Conservation (phyloP, 1,140 invertebrate species). For the Calliopsis andreniformis region DNA sequence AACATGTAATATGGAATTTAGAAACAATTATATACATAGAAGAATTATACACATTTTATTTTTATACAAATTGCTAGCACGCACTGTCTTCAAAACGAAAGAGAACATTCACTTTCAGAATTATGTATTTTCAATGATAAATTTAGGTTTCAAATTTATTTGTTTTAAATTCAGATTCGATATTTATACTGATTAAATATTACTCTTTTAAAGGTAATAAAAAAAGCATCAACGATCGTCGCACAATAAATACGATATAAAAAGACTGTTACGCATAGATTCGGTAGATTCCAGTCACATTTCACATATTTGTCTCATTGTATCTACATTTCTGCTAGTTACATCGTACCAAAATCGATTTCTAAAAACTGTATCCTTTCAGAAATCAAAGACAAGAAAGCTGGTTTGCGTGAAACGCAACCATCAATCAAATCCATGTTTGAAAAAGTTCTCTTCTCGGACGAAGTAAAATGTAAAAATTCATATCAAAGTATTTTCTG, state of each 20-base stretch:
- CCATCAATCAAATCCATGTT: no score
- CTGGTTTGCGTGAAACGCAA: no score
- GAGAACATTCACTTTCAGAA: no score
- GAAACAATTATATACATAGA: conserved; percentile 40
- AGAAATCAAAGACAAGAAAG: background rate
- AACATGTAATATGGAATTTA: conserved; percentile 25
- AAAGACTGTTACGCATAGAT: conserved; percentile 15
- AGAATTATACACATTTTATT: conserved; percentile 8
- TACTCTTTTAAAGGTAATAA: conserved; percentile 19
- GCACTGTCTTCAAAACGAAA: background rate
- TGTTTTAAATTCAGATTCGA: conserved; percentile 27
- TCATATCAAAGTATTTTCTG: conserved; percentile 31
- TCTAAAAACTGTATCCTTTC: background rate
- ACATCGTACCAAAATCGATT: background rate
- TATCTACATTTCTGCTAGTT: background rate
- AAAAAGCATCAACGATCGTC: conserved; percentile 36
- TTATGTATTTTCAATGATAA: conserved; percentile 3
- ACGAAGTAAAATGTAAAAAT: background rate
- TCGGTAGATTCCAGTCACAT: no score
- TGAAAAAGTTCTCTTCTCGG: no score
- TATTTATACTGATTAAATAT: conserved; percentile 33
- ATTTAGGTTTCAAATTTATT: conserved; percentile 20
- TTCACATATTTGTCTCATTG: no score
- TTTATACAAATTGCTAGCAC: background rate
- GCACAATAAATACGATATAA: conserved; percentile 49